These are phyloP conservation scores for Grus americana DNA, from an alignment of 2,113 vertebrate species.

Conservation along the genomic window DNA sequence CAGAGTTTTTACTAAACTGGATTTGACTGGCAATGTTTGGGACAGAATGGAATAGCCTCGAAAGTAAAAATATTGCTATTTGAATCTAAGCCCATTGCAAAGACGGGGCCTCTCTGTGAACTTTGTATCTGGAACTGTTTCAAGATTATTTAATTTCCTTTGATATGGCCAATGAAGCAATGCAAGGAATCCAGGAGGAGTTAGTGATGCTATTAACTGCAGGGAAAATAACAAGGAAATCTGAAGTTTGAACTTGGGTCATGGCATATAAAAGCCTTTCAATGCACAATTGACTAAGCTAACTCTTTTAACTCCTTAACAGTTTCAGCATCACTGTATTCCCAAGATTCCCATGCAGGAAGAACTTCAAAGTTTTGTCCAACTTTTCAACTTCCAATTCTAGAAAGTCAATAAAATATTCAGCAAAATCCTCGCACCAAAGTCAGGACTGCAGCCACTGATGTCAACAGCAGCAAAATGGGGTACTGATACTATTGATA, in stretches of 20 bases:
- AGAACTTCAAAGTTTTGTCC: neutral
- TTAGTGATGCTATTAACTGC: neutral
- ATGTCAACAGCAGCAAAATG: conserved; percentile 9
- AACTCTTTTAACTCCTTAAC: neutral
- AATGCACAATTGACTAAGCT: neutral
- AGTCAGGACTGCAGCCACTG: neutral
- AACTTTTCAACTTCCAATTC: neutral
- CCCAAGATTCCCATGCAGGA: neutral
- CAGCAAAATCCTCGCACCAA: conserved; percentile 3
- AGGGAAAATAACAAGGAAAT: conserved; percentile 11
- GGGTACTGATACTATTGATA: neutral
- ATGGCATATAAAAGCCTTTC: neutral
- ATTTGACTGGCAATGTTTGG: neutral
- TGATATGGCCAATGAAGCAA: conserved; percentile 13
- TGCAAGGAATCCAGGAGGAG: conserved; percentile 22
- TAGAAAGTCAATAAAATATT: conserved; percentile 1
- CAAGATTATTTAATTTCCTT: conserved; percentile 46
- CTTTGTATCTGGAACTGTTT: conserved; percentile 19
- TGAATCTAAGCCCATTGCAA: neutral
- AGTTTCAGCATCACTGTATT: neutral
- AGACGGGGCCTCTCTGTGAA: neutral
- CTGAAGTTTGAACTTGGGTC: neutral
- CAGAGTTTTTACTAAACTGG: neutral
- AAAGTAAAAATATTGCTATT: neutral
- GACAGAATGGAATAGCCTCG: neutral